Evolutionary conservation across 2,113 vertebrate species (phyloP).

Genomic region (Taurulus bubalis): DNA sequence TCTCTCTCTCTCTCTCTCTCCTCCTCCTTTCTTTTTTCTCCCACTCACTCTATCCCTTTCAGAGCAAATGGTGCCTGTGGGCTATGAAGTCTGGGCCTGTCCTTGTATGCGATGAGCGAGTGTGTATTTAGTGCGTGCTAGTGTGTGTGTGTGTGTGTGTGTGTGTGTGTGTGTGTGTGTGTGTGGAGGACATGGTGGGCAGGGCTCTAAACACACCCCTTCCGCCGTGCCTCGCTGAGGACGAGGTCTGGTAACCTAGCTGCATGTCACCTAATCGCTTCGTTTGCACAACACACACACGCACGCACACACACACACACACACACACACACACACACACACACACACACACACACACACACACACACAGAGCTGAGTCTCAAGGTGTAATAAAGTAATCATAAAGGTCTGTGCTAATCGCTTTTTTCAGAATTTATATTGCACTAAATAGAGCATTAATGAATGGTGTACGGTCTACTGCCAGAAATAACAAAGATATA

Average conservation of each 20-base stretch:
- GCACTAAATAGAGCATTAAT: constrained; percentile 3
- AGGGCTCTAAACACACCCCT: constrained; percentile 70
- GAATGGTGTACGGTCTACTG: background rate
- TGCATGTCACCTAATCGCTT: constrained; percentile 40
- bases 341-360: constrained; percentile 5
- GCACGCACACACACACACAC: constrained; percentile 15
- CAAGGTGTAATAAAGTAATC: background rate
- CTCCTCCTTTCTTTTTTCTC: constrained; percentile 32
- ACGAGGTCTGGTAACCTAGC: constrained; percentile 73
- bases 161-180: constrained; percentile 10
- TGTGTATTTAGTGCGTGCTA: constrained; percentile 66
- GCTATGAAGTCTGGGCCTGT: constrained; percentile 77
- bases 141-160: constrained; percentile 31
- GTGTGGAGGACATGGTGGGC: constrained; percentile 65
- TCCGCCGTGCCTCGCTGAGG: constrained; percentile 53
- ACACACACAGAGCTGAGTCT: constrained; percentile 35
- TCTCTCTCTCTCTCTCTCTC: constrained; percentile 5
- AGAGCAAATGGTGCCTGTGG: constrained; percentile 75
- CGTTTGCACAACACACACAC: constrained; percentile 46
- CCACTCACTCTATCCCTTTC: constrained; percentile 64
- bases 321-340: constrained; percentile 6
- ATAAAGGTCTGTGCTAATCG: constrained; percentile 8
- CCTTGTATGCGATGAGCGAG: constrained; percentile 65
- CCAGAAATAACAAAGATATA: background rate
- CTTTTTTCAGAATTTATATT: background rate